Evolutionary conservation across 2,888 invertebrate genomes (phyloP).

Genomic region (Bhutanitis thaidina): DNA sequence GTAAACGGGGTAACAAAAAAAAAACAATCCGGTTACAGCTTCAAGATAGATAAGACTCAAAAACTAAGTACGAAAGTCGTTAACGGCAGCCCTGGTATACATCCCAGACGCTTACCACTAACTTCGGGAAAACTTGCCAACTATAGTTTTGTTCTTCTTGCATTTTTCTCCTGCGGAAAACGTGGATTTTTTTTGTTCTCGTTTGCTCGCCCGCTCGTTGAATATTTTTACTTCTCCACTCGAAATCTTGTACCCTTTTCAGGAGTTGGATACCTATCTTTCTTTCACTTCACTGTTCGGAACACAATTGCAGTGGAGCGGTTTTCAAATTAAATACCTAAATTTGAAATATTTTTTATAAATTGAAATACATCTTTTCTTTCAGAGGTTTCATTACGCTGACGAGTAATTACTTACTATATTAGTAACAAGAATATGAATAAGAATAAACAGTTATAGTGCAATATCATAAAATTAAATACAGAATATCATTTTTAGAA

Average conservation of each 20-base stretch:
- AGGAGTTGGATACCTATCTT: conserved; percentile 75
- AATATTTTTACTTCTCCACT: conserved; percentile 64
- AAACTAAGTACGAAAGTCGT: conserved; percentile 29
- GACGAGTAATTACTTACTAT: too few species aligned
- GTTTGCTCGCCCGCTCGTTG: conserved; percentile 47
- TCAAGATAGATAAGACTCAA: conserved; percentile 22
- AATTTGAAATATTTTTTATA: too few species aligned
- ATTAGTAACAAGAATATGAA: too few species aligned
- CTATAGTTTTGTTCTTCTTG: conserved; percentile 68
- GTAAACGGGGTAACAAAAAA: too few species aligned
- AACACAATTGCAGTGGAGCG: conserved; percentile 44
- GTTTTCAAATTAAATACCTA: conserved; percentile 18
- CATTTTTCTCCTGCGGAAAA: conserved; percentile 63
- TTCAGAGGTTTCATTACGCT: too few species aligned
- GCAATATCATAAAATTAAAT: too few species aligned
- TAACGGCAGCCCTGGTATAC: conserved; percentile 47
- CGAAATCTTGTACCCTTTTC: conserved; percentile 77
- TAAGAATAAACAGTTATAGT: too few species aligned
- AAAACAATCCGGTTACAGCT: conserved; percentile 12
- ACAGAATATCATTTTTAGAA: too few species aligned
- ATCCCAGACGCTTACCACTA: conserved; percentile 38
- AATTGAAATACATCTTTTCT: too few species aligned
- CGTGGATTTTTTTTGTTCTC: conserved; percentile 44
- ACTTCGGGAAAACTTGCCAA: conserved; percentile 73
- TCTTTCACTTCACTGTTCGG: conserved; percentile 69